Base-by-base conservation (phyloP, 2,888 invertebrate genomes). In the Ichneumoninae sp. region DNA sequence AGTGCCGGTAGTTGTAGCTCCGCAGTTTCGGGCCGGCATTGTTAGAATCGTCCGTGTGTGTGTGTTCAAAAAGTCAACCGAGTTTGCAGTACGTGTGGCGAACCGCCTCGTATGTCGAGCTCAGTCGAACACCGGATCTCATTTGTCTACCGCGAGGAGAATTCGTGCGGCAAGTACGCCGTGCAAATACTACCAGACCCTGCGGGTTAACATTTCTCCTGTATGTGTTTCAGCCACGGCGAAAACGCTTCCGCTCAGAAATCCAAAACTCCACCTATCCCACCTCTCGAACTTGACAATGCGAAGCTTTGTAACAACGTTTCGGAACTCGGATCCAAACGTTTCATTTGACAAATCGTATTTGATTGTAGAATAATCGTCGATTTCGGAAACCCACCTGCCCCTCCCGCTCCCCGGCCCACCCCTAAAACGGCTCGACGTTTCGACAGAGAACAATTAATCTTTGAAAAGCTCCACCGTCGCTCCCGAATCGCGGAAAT, bases 141-240 rank as follows among this genome's bases (percentile, higher is more conserved):
- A 62, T 62, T 62, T 62, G 62, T 62, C 19, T 54, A 54, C 26
- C 30, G 13, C 33, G 62, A 33, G 33, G 22, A 44, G 54, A 62
- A 62, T 16, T 62, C 62, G 16, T 16, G 33, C 30, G 33, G 62
- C 30, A 36, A 65, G 19, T 65, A 16, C 36, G 65, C 5, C 16
- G 36, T n/a, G n/a, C 36, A 65, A 65, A 65, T 19, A 36, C n/a
- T 7, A 36, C 65, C 7, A 19, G 26, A 65, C 5, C 7, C 36
- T n/a, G 65, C 36, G n/a, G 36, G 16, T 65, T 36, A 36, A 65
- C 19, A n/a, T 33, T 65, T 62, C 30, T 33, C 62, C 1, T 13
- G 22, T 30, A 16, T 16, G 44, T 16, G 33, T 62, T 62, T 19
- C 22, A 36, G n/a, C n/a, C n/a, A 8, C 36, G 44, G 44, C 0